Evolutionary conservation across 2,797 vertebrate species (phyloP).

Genomic region (Falco cherrug): DNA sequence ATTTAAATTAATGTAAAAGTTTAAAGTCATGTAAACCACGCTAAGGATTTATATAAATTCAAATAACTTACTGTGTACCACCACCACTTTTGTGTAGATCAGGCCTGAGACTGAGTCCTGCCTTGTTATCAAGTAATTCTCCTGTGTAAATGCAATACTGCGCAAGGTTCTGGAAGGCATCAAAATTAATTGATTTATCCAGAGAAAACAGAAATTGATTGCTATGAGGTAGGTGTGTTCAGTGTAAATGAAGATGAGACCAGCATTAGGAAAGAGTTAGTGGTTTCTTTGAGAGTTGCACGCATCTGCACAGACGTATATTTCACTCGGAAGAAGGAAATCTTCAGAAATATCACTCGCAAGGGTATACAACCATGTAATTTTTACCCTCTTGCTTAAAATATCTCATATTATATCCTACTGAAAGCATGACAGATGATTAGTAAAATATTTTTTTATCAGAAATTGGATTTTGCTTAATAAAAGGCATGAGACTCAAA

Average conservation of each 20-base stretch:
- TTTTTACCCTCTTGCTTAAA: background rate
- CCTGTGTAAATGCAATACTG: background rate
- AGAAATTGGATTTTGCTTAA: background rate
- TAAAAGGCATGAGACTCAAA: background rate
- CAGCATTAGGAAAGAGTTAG: background rate
- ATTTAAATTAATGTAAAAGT: background rate
- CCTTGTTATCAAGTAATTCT: background rate
- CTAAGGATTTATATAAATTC: background rate
- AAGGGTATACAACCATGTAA: background rate
- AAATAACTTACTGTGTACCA: background rate
- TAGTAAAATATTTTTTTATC: background rate
- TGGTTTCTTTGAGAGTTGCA: fast-evolving
- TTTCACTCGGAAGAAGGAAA: background rate
- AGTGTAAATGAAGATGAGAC: background rate
- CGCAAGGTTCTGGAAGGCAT: background rate
- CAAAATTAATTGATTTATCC: background rate
- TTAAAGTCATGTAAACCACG: background rate
- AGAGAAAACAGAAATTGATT: background rate
- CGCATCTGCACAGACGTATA: background rate
- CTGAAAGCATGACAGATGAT: background rate
- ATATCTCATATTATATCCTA: background rate
- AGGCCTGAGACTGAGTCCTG: background rate
- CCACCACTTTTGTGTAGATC: background rate
- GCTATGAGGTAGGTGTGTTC: background rate
- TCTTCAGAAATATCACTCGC: background rate